phyloP scores from a whole-genome alignment of 2,888 invertebrate genomes.

The Cepaea hortensis region DNA sequence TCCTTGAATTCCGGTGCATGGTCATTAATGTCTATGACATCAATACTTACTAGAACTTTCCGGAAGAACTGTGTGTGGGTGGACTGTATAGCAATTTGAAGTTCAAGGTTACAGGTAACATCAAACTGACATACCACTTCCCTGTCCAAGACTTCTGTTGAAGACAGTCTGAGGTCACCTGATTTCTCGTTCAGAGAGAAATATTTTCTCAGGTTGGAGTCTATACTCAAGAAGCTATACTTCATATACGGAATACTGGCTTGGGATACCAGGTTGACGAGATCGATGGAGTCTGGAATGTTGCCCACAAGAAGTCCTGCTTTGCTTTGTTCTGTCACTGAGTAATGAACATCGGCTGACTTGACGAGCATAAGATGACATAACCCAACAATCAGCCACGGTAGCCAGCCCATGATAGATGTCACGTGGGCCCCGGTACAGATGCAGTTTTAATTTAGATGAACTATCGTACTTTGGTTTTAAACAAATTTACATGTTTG shows the following conservation, averaged over 20 bases:
- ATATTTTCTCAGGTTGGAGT: slow-evolving; percentile 54
- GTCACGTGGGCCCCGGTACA: neutral
- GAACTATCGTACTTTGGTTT: neutral
- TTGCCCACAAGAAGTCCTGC: slow-evolving; percentile 59
- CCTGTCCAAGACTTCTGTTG: slow-evolving; percentile 56
- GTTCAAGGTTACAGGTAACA: slow-evolving; percentile 57
- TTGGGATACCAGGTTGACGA: slow-evolving; percentile 55
- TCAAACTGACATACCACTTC: slow-evolving; percentile 62
- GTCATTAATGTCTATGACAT: slow-evolving; percentile 71
- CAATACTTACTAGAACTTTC: slow-evolving; percentile 65
- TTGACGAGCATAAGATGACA: slow-evolving; percentile 13
- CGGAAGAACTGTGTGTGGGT: slow-evolving; percentile 62
- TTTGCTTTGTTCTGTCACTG: slow-evolving; percentile 50
- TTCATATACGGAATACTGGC: slow-evolving; percentile 56
- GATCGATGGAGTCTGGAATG: slow-evolving; percentile 62
- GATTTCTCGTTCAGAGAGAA: slow-evolving; percentile 62
- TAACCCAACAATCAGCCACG: slow-evolving; percentile 19
- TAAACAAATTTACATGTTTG: neutral
- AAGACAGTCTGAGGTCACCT: slow-evolving; percentile 59
- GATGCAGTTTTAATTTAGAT: slow-evolving; percentile 18
- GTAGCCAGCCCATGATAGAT: slow-evolving; percentile 1
- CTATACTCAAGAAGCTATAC: slow-evolving; percentile 62
- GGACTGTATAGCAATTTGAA: slow-evolving; percentile 64
- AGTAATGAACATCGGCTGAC: slow-evolving; percentile 46
- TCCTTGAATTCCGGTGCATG: slow-evolving; percentile 67